phyloP scores from a whole-genome alignment of 2,888 invertebrate genomes.

The Poecilus cupreus region DNA sequence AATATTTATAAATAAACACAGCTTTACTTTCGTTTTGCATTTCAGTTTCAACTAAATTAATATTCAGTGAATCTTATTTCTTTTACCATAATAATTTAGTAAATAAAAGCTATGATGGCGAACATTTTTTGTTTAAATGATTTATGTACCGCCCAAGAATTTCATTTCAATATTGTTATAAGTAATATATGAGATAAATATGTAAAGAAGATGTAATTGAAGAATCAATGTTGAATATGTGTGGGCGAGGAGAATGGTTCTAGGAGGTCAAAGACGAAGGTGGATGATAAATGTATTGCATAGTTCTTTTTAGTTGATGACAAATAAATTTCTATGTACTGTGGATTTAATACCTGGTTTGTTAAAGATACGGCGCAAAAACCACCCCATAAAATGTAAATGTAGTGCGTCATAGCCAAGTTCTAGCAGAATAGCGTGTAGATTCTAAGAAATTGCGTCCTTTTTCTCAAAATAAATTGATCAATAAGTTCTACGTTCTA shows the following conservation, averaged over 20 bases:
- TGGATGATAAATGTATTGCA: not conserved
- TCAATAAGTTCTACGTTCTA: slow-evolving; percentile 36
- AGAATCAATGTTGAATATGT: slow-evolving; percentile 2
- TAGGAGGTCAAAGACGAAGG: slow-evolving; percentile 20
- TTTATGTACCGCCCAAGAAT: slow-evolving; percentile 25
- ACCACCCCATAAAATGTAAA: not conserved
- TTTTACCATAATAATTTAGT: not conserved
- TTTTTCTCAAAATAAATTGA: slow-evolving; percentile 30
- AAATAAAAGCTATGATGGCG: slow-evolving; percentile 1
- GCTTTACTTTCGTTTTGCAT: not conserved
- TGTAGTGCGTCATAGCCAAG: slow-evolving; percentile 7
- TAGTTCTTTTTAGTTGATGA: too few species aligned
- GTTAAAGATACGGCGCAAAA: too few species aligned
- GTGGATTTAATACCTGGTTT: too few species aligned
- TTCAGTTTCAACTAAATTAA: not conserved
- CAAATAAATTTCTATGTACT: too few species aligned
- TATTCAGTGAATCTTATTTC: slow-evolving; percentile 25
- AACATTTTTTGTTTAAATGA: slow-evolving; percentile 9
- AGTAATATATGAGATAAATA: slow-evolving; percentile 24
- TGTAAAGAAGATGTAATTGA: slow-evolving; percentile 34
- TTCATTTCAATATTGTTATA: slow-evolving; percentile 3
- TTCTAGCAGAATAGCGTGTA: slow-evolving; percentile 15
- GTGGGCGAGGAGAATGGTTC: slow-evolving; percentile 19
- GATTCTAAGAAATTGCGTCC: not conserved
- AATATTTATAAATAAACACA: not conserved